Base-by-base conservation (phyloP, 1,140 invertebrate species). In the Sminthurides bifidus region DNA sequence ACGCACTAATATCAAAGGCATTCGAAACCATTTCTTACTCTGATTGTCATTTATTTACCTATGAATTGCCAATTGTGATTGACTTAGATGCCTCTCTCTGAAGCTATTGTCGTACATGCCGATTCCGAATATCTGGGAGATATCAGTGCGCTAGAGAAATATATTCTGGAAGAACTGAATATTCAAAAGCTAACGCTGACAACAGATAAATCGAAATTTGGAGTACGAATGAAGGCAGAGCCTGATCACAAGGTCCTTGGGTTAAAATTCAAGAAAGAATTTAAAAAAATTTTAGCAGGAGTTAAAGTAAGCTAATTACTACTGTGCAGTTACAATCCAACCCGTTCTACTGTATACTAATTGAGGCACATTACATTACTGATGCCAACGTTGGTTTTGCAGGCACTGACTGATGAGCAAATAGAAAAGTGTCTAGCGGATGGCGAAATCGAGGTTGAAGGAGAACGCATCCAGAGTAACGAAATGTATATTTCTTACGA, bases 91-190 rank as follows among this genome's bases (percentile, higher is more conserved):
- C 96, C 96, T 0, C 71, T 99, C 45, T 90, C 87, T 17, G 93
- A 98, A 76, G 80, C 98, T 49, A 83, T 98, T 26, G 83, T 98
- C 5, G 91, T 99, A 60, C 85, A 96, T 68, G 83, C 89, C 63
- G 85, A 95, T 66, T 66, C 74, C 33, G 70, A 81, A 26, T 82
- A 84, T 61, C 73, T 97, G 31, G 72, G 84, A n/a, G 88, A 95
- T 66, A 76, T 98, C 0, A 70, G 79, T 35, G 81, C 80, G 8
- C 73, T 98, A 23, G 75, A 94, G 68, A 77, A 77, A 26, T 99
- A 96, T 68, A 85, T 98, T 61, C 68, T 89, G 1, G 87, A 92
- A 68, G 96, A 98, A 75, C 76, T 98, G 58, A 99, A 99, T 73
- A 83, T 99, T 0, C 82, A 82, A 51, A 81, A 80, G 63, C 69